Evolutionary conservation across 1,140 invertebrate genomes (phyloP), one percentile per base, ranked within the genome.

Genomic region (Theocolax elegans): DNA sequence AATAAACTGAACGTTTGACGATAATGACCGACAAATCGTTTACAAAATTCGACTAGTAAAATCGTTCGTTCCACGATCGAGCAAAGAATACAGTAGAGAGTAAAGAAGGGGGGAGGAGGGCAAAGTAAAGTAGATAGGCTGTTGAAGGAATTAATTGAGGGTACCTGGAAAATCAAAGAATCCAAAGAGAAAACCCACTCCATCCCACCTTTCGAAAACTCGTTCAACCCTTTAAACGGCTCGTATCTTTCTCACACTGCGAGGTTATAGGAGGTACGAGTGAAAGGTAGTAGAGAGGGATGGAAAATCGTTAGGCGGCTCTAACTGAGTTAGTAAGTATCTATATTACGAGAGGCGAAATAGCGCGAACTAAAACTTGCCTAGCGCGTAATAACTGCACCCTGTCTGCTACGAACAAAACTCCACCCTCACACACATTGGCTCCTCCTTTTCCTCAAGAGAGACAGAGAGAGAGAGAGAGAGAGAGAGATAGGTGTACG

Each of bases 301-400:
- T n/a, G n/a, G n/a, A n/a, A 75, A 76, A 72, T 65, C 60, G 67
- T 49, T 65, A 72, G 69, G 77, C 73, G 74, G 71, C 75, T 76
- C 72, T 77, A 69, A 72, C 72, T 46, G 75, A 75, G 74, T 77
- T 77, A 77, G 76, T 77, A 77, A 76, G 71, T 70, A 56, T 74
- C 73, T 70, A 67, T 77, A 77, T 77, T 75, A 77, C 75, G 67
- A 63, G n/a, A n/a, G 67, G 70, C 70, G 38, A 54, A 38, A 54
- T 49, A 46, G 51, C 51, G 53, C 25, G 48, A 59, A 56, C 51
- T 60, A 54, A 49, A 51, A 62, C 21, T 53, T 46, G 29, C n/a
- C 53, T 23, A 13, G 40, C 23, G 48, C 17, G 68, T 53, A 59
- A 46, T 35, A 62, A 48, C 42, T 31, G 42, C 29, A 46, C 65